These are phyloP conservation scores for Cottoperca gobio DNA, from an alignment of 2,797 vertebrate genomes.

Conservation along the genomic window DNA sequence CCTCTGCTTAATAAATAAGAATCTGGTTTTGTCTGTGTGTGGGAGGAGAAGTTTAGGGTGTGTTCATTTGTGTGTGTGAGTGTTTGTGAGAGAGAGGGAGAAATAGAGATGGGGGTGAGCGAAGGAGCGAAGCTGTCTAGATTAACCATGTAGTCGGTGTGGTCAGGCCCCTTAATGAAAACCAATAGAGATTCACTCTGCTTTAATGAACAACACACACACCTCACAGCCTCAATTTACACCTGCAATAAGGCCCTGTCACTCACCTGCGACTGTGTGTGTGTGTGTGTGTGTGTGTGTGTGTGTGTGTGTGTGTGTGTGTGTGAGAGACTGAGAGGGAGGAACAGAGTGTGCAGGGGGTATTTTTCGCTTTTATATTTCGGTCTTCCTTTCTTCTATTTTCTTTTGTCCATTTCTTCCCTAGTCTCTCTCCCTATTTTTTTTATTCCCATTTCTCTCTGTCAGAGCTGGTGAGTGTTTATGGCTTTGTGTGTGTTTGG, in stretches of 20 bases:
- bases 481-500: slow-evolving; percentile 9
- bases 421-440: neutral
- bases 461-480: slow-evolving; percentile 2
- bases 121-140: slow-evolving; percentile 87
- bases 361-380: slow-evolving; percentile 10
- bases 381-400: neutral
- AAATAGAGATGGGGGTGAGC: slow-evolving; percentile 49
- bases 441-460: neutral
- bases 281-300: slow-evolving; percentile 26
- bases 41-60: slow-evolving; percentile 73
- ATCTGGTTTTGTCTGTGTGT: slow-evolving; percentile 88
- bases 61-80: slow-evolving; percentile 82
- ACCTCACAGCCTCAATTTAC: slow-evolving; percentile 98
- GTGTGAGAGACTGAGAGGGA: neutral
- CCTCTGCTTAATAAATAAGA: slow-evolving; percentile 99
- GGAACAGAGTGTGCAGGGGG: neutral
- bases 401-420: neutral
- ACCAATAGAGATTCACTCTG: slow-evolving; percentile 98
- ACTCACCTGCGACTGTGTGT: slow-evolving; percentile 76
- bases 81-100: slow-evolving; percentile 32
- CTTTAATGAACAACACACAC: slow-evolving; percentile 99
- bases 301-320: slow-evolving; percentile 2
- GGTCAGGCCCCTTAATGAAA: slow-evolving; percentile 94
- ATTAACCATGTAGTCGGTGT: slow-evolving; percentile 90
- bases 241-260: slow-evolving; percentile 94